Conservation (phyloP, 2,888 invertebrate genomes). For the Melanargia galathea region DNA sequence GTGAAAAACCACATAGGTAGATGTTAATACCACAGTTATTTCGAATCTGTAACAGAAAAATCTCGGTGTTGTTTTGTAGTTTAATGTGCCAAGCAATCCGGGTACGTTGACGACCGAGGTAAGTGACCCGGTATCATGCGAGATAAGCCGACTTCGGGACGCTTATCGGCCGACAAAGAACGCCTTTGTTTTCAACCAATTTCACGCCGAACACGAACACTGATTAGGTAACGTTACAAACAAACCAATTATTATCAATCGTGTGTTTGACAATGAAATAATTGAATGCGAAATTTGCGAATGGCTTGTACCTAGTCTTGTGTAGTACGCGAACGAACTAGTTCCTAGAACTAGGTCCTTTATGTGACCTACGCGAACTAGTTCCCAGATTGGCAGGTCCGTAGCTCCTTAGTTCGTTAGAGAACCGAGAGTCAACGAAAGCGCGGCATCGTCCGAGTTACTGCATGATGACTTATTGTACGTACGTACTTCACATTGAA, state of each 20-base stretch:
- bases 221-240: constrained; percentile 59
- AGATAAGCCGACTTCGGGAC: constrained; percentile 72
- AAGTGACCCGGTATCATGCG: constrained; percentile 70
- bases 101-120: constrained; percentile 65
- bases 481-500: no score
- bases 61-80: constrained; percentile 47
- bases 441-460: no score
- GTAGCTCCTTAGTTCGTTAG: no score
- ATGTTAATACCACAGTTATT: not conserved
- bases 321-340: no score
- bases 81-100: constrained; percentile 56
- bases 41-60: constrained; percentile 37
- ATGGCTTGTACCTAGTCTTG: no score
- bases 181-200: constrained; percentile 74
- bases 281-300: constrained; percentile 8
- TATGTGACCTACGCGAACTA: no score
- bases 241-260: constrained; percentile 19
- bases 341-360: no score
- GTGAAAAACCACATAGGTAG: not conserved
- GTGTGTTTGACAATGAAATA: constrained; percentile 22
- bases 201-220: constrained; percentile 56
- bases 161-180: constrained; percentile 74
- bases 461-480: no score
- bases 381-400: no score
- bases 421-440: no score